These are phyloP conservation scores for Danaus chrysippus DNA, from an alignment of 2,888 invertebrate species.

Conservation along the genomic window DNA sequence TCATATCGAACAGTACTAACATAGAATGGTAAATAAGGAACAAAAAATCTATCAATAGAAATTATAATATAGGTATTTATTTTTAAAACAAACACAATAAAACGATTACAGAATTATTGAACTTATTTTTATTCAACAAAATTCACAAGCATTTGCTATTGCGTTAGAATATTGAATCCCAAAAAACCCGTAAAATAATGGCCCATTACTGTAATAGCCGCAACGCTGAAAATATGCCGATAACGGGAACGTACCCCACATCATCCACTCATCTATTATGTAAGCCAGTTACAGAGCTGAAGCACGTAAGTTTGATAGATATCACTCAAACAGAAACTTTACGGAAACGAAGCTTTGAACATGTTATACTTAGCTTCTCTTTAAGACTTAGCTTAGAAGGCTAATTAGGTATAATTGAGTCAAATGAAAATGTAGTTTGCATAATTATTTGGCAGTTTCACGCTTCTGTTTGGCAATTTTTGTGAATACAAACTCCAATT, in stretches of 20 bases:
- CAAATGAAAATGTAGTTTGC: constrained; percentile 22
- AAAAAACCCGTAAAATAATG: too few species aligned
- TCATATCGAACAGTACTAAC: too few species aligned
- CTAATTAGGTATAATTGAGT: constrained; percentile 15
- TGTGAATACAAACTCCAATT: constrained; percentile 28
- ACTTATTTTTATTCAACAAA: too few species aligned
- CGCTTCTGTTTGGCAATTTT: constrained; percentile 18
- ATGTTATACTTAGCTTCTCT: constrained; percentile 3
- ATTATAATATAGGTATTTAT: too few species aligned
- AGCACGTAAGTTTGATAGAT: constrained; percentile 19
- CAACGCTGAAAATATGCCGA: constrained; percentile 3
- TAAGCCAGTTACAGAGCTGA: constrained; percentile 15
- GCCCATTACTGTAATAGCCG: background rate
- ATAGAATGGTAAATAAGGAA: too few species aligned
- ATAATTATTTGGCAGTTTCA: constrained; percentile 25
- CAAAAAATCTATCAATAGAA: too few species aligned
- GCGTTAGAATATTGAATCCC: too few species aligned
- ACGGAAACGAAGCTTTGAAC: constrained; percentile 1
- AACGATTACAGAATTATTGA: too few species aligned
- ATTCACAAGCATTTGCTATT: too few species aligned
- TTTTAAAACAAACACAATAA: too few species aligned
- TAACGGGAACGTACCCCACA: constrained; percentile 11
- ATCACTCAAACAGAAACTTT: constrained; percentile 9
- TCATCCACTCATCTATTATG: constrained; percentile 20
- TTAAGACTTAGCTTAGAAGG: constrained; percentile 8